Evolutionary conservation across 2,797 vertebrate species (phyloP).

Genomic region (Anomalospiza imberbis): DNA sequence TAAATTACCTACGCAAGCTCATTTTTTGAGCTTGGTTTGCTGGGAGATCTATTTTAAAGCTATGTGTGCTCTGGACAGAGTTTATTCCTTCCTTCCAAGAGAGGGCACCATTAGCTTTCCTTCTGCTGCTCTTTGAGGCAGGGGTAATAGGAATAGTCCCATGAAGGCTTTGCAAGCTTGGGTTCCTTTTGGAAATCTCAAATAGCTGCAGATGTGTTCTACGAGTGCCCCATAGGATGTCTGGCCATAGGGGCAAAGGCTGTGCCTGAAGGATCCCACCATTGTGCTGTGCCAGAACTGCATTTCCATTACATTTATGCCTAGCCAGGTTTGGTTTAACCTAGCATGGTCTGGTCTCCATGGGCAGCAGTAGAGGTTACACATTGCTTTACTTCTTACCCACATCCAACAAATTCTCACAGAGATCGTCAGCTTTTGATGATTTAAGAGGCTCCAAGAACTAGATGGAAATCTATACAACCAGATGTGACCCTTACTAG

Average conservation of each 20-base stretch:
- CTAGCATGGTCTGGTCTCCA: not conserved
- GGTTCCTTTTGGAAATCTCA: not conserved
- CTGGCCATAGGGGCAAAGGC: accelerated
- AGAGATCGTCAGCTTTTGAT: not conserved
- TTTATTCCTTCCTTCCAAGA: slow-evolving; percentile 15
- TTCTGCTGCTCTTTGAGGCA: not conserved
- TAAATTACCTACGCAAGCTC: not conserved
- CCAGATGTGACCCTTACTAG: not conserved
- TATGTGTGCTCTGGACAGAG: not conserved
- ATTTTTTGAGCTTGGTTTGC: not conserved
- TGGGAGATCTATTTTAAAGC: not conserved
- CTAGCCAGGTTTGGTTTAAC: not conserved
- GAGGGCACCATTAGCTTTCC: slow-evolving; percentile 31
- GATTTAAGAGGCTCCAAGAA: not conserved
- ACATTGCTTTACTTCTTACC: not conserved
- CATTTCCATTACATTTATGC: not conserved
- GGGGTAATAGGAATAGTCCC: not conserved
- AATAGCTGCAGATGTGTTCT: not conserved
- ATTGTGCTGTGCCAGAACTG: not conserved
- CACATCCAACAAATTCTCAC: not conserved
- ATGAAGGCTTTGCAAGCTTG: not conserved
- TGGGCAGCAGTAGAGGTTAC: accelerated
- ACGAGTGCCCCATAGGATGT: accelerated
- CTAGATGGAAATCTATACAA: not conserved
- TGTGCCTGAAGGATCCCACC: not conserved